These are phyloP conservation scores for Neolamprologus kungweensis DNA, from an alignment of 2,113 vertebrate species.

Conservation along the genomic window DNA sequence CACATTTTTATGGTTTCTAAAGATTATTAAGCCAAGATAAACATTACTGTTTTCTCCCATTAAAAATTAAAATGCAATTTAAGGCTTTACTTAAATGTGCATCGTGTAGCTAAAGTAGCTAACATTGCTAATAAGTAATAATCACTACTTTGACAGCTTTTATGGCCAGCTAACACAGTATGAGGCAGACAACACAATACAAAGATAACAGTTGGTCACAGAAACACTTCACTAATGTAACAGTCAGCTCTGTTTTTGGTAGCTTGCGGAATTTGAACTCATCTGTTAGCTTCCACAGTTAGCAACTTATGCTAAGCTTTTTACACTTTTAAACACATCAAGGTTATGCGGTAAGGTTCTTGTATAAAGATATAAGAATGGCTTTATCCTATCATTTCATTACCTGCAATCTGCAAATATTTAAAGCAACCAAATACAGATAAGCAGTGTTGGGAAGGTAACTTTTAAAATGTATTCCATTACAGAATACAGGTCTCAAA, in stretches of 20 bases:
- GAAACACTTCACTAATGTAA: neutral
- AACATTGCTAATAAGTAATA: neutral
- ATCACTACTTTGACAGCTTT: neutral
- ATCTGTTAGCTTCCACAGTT: neutral
- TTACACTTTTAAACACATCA: neutral
- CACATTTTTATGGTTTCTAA: neutral
- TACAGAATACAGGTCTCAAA: accelerated
- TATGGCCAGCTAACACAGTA: neutral
- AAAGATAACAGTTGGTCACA: neutral
- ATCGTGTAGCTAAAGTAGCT: neutral
- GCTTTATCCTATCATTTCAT: neutral
- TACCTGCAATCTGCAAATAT: neutral
- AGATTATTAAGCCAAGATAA: neutral
- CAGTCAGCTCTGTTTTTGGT: neutral
- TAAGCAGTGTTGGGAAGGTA: too few species aligned
- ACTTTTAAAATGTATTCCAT: too few species aligned
- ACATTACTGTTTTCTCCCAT: neutral
- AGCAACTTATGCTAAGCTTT: neutral
- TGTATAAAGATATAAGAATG: neutral
- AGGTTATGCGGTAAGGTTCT: neutral
- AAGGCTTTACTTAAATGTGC: neutral
- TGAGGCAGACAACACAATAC: neutral
- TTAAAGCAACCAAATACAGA: neutral
- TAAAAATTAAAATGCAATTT: neutral
- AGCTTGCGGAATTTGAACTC: accelerated